These are phyloP conservation scores for Macaria notata DNA, from an alignment of 2,888 invertebrate species.

Conservation along the genomic window DNA sequence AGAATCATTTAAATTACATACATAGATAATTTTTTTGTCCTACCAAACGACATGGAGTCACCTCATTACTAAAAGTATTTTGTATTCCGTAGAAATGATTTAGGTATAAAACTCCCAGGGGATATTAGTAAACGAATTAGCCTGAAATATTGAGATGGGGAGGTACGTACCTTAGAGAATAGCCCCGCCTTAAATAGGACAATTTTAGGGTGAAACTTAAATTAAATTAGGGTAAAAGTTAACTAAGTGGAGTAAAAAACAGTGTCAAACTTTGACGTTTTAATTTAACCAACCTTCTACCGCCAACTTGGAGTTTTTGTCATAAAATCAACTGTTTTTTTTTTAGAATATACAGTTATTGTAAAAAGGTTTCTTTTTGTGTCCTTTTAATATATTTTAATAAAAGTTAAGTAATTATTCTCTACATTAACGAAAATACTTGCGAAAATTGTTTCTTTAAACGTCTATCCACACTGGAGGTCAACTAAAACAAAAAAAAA, in stretches of 20 bases:
- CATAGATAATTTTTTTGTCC: no score
- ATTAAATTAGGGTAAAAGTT: slow-evolving; percentile 11
- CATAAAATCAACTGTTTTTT: no score
- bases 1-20: no score
- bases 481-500: no score
- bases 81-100: slow-evolving; percentile 29
- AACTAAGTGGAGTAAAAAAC: slow-evolving; percentile 4
- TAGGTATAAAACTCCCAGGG: slow-evolving; percentile 37
- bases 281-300: slow-evolving; percentile 2
- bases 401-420: no score
- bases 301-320: background rate
- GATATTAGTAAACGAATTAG: slow-evolving; percentile 44
- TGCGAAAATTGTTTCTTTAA: no score
- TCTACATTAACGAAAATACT: no score
- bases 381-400: no score
- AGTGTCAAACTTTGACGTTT: slow-evolving; percentile 7
- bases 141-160: slow-evolving; percentile 49
- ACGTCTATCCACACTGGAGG: no score
- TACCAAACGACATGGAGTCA: background rate
- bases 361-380: no score
- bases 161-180: slow-evolving; percentile 38
- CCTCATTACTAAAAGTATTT: slow-evolving; percentile 8
- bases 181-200: slow-evolving; percentile 24
- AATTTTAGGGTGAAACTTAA: slow-evolving; percentile 8
- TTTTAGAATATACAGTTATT: no score